Evolutionary conservation across 1,140 invertebrate genomes (phyloP).

Genomic region (Leptonema lineaticorne): DNA sequence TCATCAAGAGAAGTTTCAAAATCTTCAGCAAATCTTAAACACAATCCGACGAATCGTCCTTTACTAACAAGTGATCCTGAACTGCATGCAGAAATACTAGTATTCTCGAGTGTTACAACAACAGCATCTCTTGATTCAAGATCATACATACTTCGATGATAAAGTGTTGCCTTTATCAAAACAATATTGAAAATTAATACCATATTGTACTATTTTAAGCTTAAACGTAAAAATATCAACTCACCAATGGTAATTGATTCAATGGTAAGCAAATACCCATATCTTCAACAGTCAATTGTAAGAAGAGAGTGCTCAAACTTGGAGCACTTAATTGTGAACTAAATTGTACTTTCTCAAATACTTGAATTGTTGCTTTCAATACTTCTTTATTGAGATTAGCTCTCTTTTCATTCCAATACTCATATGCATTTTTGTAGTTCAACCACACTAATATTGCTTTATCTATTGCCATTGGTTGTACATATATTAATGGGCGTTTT

Average conservation of each 20-base stretch:
- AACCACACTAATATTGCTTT: slow-evolving; percentile 96
- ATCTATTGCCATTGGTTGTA: slow-evolving; percentile 94
- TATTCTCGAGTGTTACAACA: slow-evolving; percentile 91
- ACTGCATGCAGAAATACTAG: slow-evolving; percentile 88
- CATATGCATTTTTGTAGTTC: slow-evolving; percentile 98
- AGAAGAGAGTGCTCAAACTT: slow-evolving; percentile 85
- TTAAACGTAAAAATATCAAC: slow-evolving; percentile 16
- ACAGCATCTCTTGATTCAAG: slow-evolving; percentile 84
- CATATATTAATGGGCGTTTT: slow-evolving; percentile 88
- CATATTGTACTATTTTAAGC: slow-evolving; percentile 9
- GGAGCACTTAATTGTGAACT: slow-evolving; percentile 68
- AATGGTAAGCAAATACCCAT: slow-evolving; percentile 95
- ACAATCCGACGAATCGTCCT: slow-evolving; percentile 81
- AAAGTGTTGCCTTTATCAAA: slow-evolving; percentile 59
- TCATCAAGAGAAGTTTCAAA: slow-evolving; percentile 95
- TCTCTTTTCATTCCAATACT: slow-evolving; percentile 97
- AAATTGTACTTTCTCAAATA: slow-evolving; percentile 69
- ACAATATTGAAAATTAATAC: background rate
- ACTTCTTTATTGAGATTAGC: slow-evolving; percentile 86
- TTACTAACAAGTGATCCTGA: slow-evolving; percentile 79
- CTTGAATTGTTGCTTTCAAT: slow-evolving; percentile 77
- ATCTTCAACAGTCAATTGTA: slow-evolving; percentile 93
- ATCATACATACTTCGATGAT: slow-evolving; percentile 68
- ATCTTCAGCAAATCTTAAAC: slow-evolving; percentile 92
- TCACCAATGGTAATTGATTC: slow-evolving; percentile 70